Percentiles rank a stretch among this genome's conserved stretches.
These are phyloP conservation scores for Falco rusticolus DNA, from an alignment of 2,797 vertebrate genomes.

Conservation along the genomic window DNA sequence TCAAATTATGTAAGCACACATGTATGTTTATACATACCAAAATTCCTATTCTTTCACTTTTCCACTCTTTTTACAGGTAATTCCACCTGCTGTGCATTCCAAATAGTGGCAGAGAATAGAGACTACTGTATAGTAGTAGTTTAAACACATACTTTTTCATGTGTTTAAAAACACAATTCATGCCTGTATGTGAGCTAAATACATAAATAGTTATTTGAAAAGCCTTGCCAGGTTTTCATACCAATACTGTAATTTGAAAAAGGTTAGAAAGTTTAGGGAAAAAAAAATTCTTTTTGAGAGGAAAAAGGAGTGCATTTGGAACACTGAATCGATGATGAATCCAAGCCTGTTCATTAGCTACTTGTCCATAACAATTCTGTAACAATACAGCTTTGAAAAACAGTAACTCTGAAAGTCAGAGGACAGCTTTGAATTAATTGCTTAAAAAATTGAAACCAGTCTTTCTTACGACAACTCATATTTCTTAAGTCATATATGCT, in stretches of 20 bases:
- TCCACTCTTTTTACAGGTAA: not conserved
- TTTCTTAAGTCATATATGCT: not conserved
- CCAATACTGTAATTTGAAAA: not conserved
- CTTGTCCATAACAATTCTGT: not conserved
- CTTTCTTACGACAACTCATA: not conserved
- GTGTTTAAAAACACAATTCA: not conserved
- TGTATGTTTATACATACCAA: not conserved
- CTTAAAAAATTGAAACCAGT: not conserved
- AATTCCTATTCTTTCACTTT: not conserved
- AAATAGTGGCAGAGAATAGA: not conserved
- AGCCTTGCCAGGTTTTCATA: not conserved
- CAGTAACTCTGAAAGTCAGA: not conserved
- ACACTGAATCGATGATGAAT: not conserved
- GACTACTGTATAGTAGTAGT: not conserved
- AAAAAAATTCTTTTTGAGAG: not conserved
- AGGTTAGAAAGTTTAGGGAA: not conserved
- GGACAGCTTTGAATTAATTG: not conserved
- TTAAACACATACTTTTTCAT: too few relatives aligned
- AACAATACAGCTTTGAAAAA: not conserved
- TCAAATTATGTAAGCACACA: not conserved
- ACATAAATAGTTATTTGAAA: not conserved
- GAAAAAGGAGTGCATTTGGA: not conserved
- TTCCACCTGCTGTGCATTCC: not conserved
- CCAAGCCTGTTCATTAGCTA: not conserved
- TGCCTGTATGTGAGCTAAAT: not conserved